phyloP scores from a whole-genome alignment of 1,140 invertebrate genomes.

The Solenopsis fugax region DNA sequence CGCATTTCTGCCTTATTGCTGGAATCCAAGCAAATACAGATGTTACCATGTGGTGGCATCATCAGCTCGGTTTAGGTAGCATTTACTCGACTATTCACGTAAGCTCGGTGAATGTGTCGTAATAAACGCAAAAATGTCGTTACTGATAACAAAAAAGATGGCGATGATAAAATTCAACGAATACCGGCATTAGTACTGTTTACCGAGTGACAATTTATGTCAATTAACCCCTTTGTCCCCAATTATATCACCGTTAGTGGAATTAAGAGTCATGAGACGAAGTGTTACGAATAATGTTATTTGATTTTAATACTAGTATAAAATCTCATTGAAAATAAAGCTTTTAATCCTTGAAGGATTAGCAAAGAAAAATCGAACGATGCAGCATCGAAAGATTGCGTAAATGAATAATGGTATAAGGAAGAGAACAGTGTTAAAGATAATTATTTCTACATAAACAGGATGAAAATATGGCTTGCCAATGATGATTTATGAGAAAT shows the following conservation, averaged over 20 bases:
- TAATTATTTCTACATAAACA: conserved; percentile 5
- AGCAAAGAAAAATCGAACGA: not conserved
- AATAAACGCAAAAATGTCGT: conserved; percentile 6
- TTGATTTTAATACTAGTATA: conserved; percentile 1
- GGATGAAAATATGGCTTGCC: not conserved
- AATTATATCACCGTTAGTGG: not conserved
- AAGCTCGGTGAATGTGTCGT: not conserved
- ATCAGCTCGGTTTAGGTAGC: not conserved
- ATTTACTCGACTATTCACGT: conserved; percentile 21
- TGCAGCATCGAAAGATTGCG: not conserved
- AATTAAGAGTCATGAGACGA: conserved; percentile 12
- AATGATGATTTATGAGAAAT: conserved; percentile 21
- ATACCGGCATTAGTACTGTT: not conserved
- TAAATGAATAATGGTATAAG: not conserved
- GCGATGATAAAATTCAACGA: not conserved
- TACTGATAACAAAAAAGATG: not conserved
- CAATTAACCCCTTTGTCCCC: conserved; percentile 41
- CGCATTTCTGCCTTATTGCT: conserved; percentile 5
- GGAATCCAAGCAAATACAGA: conserved; percentile 64
- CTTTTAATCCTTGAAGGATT: not conserved
- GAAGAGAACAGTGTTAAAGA: not conserved
- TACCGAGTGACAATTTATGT: conserved; percentile 22
- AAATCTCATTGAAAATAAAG: not conserved
- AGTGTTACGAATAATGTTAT: not conserved
- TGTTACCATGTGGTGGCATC: conserved; percentile 44